Evolutionary conservation across 2,888 invertebrate species (phyloP).

Genomic region (Galeopsomyia nigrocyanea): DNA sequence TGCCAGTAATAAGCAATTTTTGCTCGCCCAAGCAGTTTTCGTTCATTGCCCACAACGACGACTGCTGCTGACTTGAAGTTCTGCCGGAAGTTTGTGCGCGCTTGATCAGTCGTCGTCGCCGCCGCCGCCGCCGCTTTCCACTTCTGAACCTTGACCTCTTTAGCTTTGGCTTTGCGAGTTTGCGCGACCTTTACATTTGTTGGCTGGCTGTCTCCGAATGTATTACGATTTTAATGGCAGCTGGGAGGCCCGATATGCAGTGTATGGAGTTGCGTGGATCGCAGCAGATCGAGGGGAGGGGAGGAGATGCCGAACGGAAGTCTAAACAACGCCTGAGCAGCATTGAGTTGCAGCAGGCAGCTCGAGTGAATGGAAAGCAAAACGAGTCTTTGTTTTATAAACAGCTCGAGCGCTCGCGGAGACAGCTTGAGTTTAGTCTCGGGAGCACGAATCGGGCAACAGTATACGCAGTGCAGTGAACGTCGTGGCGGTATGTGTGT

Average conservation of each 20-base stretch:
- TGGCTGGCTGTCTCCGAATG: too few species aligned
- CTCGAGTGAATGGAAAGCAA: slow-evolving; percentile 20
- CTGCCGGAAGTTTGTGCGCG: slow-evolving; percentile 10
- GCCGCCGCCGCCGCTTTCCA: slow-evolving; percentile 13
- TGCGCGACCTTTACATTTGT: too few species aligned
- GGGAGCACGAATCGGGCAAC: neutral
- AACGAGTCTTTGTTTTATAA: slow-evolving; percentile 39
- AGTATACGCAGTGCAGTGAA: neutral
- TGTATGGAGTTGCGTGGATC: neutral
- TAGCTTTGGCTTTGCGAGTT: neutral
- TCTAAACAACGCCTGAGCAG: slow-evolving; percentile 9
- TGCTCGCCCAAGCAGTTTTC: neutral
- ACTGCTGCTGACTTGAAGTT: slow-evolving; percentile 18
- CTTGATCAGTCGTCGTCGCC: slow-evolving; percentile 2
- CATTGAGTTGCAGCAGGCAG: neutral
- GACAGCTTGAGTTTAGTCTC: neutral
- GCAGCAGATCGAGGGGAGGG: neutral
- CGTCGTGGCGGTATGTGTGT: too few species aligned
- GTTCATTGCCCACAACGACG: slow-evolving; percentile 19
- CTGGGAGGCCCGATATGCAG: too few species aligned
- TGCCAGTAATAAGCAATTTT: neutral
- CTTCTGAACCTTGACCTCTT: slow-evolving; percentile 35
- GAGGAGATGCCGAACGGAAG: slow-evolving; percentile 8
- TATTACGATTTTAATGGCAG: too few species aligned
- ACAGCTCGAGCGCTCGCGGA: slow-evolving; percentile 11